Evolutionary conservation across 2,797 vertebrate species (phyloP).

Genomic region (Mormyrus proboscirostris): DNA sequence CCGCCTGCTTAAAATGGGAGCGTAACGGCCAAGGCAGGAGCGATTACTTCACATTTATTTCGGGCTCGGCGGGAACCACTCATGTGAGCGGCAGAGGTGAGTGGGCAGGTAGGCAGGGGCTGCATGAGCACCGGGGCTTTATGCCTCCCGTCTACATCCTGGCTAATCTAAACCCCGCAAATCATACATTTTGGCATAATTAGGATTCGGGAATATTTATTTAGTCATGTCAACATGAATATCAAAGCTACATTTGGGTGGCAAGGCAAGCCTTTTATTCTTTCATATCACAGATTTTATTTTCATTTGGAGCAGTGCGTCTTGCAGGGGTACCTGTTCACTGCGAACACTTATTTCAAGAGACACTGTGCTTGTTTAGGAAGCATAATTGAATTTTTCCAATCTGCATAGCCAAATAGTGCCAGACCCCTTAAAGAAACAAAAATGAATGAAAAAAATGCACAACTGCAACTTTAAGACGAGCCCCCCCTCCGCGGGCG

Average conservation of each 20-base stretch:
- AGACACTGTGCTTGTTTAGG: background rate
- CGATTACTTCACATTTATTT: conserved; percentile 73
- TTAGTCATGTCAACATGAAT: background rate
- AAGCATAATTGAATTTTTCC: background rate
- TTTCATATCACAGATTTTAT: background rate
- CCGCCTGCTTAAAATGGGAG: background rate
- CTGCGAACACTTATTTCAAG: background rate
- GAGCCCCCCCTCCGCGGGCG: conserved; percentile 61
- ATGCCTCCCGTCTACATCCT: background rate
- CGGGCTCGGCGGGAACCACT: conserved; percentile 72
- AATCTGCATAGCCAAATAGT: background rate
- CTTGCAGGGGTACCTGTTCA: background rate
- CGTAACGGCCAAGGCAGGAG: conserved; percentile 52
- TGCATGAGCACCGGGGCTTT: background rate
- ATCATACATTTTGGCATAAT: background rate
- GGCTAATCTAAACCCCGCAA: background rate
- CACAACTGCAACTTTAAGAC: conserved; percentile 88
- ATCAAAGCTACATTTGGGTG: background rate
- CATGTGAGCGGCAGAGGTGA: conserved; percentile 41
- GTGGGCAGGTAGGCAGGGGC: background rate
- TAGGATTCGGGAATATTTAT: background rate
- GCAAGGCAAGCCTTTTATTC: background rate
- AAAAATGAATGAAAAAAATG: conserved; percentile 31
- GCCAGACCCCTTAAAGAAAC: background rate
- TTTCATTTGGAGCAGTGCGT: background rate